A percentile compares a stretch with the other conserved stretches of the same genome.
Evolutionary conservation across 2,113 vertebrate genomes (phyloP).

Genomic region (Dendrocopos noguchii): DNA sequence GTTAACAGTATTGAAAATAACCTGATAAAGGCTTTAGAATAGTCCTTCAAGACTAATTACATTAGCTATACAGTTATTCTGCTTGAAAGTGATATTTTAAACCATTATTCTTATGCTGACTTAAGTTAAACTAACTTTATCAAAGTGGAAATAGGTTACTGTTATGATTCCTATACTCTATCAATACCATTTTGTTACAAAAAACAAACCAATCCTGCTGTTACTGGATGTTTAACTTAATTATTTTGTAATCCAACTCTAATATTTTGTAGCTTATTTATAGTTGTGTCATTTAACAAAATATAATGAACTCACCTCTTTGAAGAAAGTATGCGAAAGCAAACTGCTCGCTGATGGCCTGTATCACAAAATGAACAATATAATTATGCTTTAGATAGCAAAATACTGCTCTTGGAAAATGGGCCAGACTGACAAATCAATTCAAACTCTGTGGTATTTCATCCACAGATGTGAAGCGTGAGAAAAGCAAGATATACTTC

Average conservation of each 20-base stretch:
- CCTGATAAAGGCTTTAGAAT: neutral
- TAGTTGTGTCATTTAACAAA: neutral
- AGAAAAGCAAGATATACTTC: neutral
- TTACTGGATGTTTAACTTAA: neutral
- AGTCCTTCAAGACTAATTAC: neutral
- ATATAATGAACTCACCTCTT: conserved; percentile 81
- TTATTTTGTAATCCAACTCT: neutral
- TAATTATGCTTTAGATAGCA: conserved; percentile 32
- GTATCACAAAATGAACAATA: conserved; percentile 64
- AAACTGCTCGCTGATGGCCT: conserved; percentile 92
- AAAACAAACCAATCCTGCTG: neutral
- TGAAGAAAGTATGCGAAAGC: conserved; percentile 93
- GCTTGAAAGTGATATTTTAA: neutral
- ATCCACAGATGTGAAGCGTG: neutral
- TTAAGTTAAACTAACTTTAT: neutral
- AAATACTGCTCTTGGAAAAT: conserved; percentile 11
- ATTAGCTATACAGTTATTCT: neutral
- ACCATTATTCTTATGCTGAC: neutral
- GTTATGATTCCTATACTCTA: neutral
- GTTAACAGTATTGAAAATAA: neutral
- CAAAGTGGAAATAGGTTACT: neutral
- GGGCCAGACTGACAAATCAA: neutral
- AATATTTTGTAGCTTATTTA: conserved; percentile 3
- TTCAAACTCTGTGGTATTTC: neutral
- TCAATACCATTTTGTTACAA: neutral